Conservation (phyloP, 1,140 invertebrate genomes). For the Rhopalosiphum maidis region DNA sequence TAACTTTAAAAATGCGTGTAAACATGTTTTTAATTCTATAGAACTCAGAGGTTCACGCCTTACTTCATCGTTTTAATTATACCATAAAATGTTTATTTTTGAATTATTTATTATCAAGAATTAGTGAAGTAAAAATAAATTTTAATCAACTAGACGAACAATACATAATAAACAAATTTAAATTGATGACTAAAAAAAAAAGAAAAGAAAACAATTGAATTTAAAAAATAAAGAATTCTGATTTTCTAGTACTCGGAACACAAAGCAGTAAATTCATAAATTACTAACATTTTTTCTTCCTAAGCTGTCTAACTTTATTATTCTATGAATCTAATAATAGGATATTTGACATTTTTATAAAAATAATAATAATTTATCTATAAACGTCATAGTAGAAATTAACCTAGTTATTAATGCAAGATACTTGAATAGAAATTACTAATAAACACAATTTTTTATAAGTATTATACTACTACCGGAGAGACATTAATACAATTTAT, state of each 20-base stretch:
- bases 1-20: background rate
- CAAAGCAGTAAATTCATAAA: background rate
- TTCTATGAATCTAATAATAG: background rate
- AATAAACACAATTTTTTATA: background rate
- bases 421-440: background rate
- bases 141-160: background rate
- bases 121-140: background rate
- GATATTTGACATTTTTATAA: background rate
- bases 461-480: background rate
- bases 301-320: background rate
- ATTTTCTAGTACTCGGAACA: background rate
- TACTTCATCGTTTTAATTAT: background rate
- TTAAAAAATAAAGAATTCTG: background rate
- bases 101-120: background rate
- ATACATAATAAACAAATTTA: background rate
- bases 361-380: slow-evolving; percentile 11
- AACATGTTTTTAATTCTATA: background rate
- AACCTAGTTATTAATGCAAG: background rate
- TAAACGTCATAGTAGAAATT: background rate
- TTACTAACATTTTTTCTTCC: background rate
- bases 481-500: background rate
- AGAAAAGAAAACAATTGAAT: background rate
- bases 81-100: background rate
- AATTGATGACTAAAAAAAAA: background rate
- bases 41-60: background rate